These are phyloP conservation scores for Chromoteleia sp. DNA, from an alignment of 2,888 invertebrate genomes.

Conservation along the genomic window DNA sequence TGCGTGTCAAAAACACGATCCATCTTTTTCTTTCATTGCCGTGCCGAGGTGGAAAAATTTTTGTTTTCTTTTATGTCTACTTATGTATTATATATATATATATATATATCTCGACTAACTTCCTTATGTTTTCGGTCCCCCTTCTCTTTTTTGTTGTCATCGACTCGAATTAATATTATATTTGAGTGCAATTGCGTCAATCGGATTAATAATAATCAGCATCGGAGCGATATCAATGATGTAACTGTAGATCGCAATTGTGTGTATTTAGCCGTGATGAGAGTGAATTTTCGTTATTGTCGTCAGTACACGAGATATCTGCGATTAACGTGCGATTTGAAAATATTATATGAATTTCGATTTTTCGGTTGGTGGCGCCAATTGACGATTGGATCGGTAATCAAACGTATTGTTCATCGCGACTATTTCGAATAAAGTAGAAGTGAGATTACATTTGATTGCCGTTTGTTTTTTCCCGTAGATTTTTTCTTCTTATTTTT, in stretches of 20 bases:
- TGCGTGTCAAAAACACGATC: slow-evolving; percentile 53
- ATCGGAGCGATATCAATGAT: slow-evolving; percentile 52
- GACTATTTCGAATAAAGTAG: slow-evolving; percentile 70
- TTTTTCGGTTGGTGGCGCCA: slow-evolving; percentile 57
- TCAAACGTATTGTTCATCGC: slow-evolving; percentile 68
- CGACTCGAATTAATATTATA: slow-evolving; percentile 56
- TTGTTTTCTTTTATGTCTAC: slow-evolving; percentile 18
- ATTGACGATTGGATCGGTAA: slow-evolving; percentile 54
- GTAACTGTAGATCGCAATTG: slow-evolving; percentile 66
- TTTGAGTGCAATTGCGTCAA: slow-evolving; percentile 63
- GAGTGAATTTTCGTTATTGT: slow-evolving; percentile 60
- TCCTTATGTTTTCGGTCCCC: neutral
- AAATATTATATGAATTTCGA: slow-evolving; percentile 52
- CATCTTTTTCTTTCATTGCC: slow-evolving; percentile 36
- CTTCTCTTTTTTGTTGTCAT: slow-evolving; percentile 44
- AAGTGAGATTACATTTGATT: slow-evolving; percentile 70
- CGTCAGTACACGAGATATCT: slow-evolving; percentile 57
- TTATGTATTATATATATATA: slow-evolving; percentile 30
- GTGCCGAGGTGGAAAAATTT: slow-evolving; percentile 43
- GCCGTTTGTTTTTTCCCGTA: slow-evolving; percentile 68
- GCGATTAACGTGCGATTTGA: slow-evolving; percentile 64
- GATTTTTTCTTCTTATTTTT: slow-evolving; percentile 54
- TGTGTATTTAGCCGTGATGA: slow-evolving; percentile 68
- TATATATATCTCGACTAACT: slow-evolving; percentile 17
- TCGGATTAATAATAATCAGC: slow-evolving; percentile 38